Evolutionary conservation across 2,888 invertebrate species (phyloP), one percentile per base, ranked within the genome.

Genomic region (Seira sanloemensis): DNA sequence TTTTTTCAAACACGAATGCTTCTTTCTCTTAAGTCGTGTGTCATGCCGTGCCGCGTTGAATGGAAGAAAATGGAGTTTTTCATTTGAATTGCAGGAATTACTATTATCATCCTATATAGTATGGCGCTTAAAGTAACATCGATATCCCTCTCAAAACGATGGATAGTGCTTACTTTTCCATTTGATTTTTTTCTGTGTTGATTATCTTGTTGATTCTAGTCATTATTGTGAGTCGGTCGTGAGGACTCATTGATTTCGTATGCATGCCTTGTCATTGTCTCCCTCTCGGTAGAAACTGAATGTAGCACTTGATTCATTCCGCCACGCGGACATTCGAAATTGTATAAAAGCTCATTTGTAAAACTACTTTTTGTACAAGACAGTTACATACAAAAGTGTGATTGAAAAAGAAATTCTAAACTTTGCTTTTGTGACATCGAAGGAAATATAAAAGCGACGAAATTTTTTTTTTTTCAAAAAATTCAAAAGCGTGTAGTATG

Each of bases 161-260:
- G 37, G n/a, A n/a, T n/a, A n/a, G n/a, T n/a, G n/a, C n/a, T n/a
- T n/a, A n/a, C n/a, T n/a, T 37, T 9, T 37, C 5, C 37, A 37
- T 37, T 37, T 12, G 9, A 72, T 67, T 50, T 37, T 67, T 50
- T 66, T 69, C 68, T 37, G 71, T 50, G 2, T 58, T 79, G 79
- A 79, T 72, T 79, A 79, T 73, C 73, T 79, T 26, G 62, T 65
- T 78, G 78, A 71, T 78, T 78, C 69, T 78, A 78, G 78, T 78
- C 58, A 78, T 78, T 78, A 78, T 73, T 65, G 58, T 66, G n/a
- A 58, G 37, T 58, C 9, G 66, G 54, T 72, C 72, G 79, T 79
- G 79, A 79, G 66, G 65, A 62, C 23, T 72, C 78, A 71, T 78
- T 78, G 54, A 78, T 72, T 78, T 65, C 26, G 62, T 19, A 46